Evolutionary conservation across 2,113 vertebrate species (phyloP), one percentile per base, ranked within the genome.

Genomic region (Uria lomvia): DNA sequence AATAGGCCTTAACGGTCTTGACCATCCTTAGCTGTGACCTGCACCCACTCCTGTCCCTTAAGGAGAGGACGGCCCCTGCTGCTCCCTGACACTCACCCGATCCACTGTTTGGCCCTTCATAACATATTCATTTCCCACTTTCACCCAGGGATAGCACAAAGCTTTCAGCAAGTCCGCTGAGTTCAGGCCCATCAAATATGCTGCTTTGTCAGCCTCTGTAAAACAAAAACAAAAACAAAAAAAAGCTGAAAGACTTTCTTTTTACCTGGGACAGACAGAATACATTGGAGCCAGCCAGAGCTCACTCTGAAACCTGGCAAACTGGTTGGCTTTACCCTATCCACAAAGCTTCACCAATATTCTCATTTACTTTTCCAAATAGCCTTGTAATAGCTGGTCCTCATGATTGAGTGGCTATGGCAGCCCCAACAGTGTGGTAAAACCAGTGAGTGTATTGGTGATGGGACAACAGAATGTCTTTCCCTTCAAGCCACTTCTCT

Each of bases 151-250:
- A 71, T 91, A 98, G 91, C 98, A 98, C 9, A 98, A 55, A 68
- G 97, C 97, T 90, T 98, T 98, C 89, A 98, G 90, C 80, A 98
- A 90, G 72, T 98, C 98, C 1, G 98, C 96, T 9, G 98, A 98
- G 92, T 98, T 98, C 91, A 98, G 93, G 59, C 98, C 98, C 97
- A 98, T 98, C 88, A 98, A 94, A 83, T 98, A 98, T 2, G 97
- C 97, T 67, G 96, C 96, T 93, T 98, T 98, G 95, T 98, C 98
- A 68, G 98, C 98, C 94, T 98, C 98, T 98, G 84, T 27, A 62
- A 82, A 86, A 63, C 27, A 42, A 42, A 42, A 38, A 38, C 38
- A 38, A 38, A 84, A 62, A 66, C 36, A 36, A 36, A 36, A 38
- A 23, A 36, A 60, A 32, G 9, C 20, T 62, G 21, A 75, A 72